Evolutionary conservation across 2,113 vertebrate genomes (phyloP), one percentile per base, ranked within the genome.

Genomic region (Actenoides hombroni): DNA sequence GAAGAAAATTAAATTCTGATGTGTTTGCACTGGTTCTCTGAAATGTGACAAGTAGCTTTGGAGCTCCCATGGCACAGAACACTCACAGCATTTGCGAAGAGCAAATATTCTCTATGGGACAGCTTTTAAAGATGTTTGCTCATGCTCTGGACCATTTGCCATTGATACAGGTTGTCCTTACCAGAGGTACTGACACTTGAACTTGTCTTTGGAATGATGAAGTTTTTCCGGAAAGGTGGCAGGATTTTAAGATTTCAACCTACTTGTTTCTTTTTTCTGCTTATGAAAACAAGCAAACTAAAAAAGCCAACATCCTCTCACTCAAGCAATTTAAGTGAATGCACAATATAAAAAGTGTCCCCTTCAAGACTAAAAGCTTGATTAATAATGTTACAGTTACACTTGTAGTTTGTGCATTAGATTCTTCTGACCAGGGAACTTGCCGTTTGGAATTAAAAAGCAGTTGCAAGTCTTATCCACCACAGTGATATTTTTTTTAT

Each of bases 1-100:
- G 64, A 86, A 71, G 73, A 78, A 96, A 95, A 92, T 84, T 70
- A 65, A 93, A 81, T 70, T 86, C 60, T 68, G 46, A 75, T 21
- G 40, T 28, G 12, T 57, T 71, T 89, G 42, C 65, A 56, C 23
- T 39, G 25, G 37, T 35, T 70, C 44, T 74, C 48, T 75, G 31
- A 57, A 77, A 79, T 26, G 33, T 16, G 56, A 78, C 17, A 42
- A 56, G 51, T 24, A 78, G 39, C 44, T 85, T 42, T 33, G 57
- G 39, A 94, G 35, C 4, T 9, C 39, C 33, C 1, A 0, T 0
- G 0, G 59, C 54, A 79, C 59, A 35, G 16, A 83, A 71, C 5
- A 67, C 10, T 11, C 17, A 28, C 20, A 33, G 29, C 26, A 49
- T 59, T 81, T 63, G 29, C 21, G 25, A 86, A 48, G 28, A 49